Conservation (phyloP, 2,888 invertebrate genomes). For the Melanchra persicariae region DNA sequence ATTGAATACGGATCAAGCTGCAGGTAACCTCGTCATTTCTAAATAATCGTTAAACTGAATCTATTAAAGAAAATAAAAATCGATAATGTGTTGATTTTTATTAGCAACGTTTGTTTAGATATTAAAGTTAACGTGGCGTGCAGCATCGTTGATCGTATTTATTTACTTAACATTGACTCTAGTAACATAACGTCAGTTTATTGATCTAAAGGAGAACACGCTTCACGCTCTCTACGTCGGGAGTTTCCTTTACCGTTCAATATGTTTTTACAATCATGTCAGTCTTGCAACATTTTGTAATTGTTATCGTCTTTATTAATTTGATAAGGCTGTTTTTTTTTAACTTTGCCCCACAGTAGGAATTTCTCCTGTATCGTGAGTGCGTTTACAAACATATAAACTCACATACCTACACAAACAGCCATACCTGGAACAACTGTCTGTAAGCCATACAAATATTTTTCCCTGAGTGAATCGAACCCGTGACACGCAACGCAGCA, state of each 20-base stretch:
- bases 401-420: too few species aligned
- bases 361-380: too few species aligned
- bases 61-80: background rate
- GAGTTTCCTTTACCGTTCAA: constrained; percentile 2
- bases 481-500: too few species aligned
- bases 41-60: too few species aligned
- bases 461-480: too few species aligned
- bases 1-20: constrained; percentile 4
- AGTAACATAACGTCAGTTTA: constrained; percentile 19
- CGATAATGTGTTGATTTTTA: constrained; percentile 3
- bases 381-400: too few species aligned
- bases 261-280: background rate
- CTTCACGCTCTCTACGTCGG: constrained; percentile 7
- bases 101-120: constrained; percentile 6
- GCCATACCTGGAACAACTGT: too few species aligned
- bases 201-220: constrained; percentile 25
- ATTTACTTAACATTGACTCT: constrained; percentile 26
- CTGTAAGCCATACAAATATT: too few species aligned
- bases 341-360: too few species aligned
- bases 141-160: constrained; percentile 28
- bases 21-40: background rate
- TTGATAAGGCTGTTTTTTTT: too few species aligned
- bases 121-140: constrained; percentile 27
- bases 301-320: too few species aligned
- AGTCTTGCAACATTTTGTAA: background rate